These are phyloP conservation scores for Calliopsis andreniformis DNA, from an alignment of 1,140 invertebrate genomes.

Conservation along the genomic window DNA sequence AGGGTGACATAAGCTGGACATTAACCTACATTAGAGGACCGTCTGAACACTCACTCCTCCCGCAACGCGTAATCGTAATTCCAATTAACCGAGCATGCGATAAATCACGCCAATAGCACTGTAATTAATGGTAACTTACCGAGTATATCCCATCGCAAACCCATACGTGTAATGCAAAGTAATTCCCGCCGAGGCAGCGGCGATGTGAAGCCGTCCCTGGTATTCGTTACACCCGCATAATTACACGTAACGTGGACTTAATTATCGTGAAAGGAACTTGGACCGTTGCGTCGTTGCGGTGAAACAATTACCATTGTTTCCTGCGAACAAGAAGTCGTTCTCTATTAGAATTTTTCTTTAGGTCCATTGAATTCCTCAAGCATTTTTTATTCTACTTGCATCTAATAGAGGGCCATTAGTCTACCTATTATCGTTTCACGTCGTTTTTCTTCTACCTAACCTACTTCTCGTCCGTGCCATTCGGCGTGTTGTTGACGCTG, in stretches of 20 bases:
- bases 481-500: no score
- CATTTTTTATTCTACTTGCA: no score
- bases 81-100: conserved; percentile 30
- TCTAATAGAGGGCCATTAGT: no score
- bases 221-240: conserved; percentile 29
- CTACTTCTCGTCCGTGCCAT: no score
- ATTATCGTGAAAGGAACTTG: conserved; percentile 24
- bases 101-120: conserved; percentile 44
- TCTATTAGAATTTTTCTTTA: background rate
- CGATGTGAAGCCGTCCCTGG: background rate
- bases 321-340: background rate
- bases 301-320: background rate
- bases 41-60: background rate
- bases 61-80: conserved; percentile 52
- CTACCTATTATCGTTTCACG: no score
- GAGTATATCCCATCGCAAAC: conserved; percentile 1
- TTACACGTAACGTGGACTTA: conserved; percentile 28
- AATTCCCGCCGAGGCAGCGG: conserved; percentile 1
- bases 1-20: background rate
- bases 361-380: background rate
- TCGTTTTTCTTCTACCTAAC: no score
- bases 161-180: conserved; percentile 8
- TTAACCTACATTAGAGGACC: background rate
- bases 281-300: background rate
- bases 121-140: conserved; percentile 46